Base-by-base conservation (phyloP, 2,888 invertebrate genomes). In the Clusia tigrina region DNA sequence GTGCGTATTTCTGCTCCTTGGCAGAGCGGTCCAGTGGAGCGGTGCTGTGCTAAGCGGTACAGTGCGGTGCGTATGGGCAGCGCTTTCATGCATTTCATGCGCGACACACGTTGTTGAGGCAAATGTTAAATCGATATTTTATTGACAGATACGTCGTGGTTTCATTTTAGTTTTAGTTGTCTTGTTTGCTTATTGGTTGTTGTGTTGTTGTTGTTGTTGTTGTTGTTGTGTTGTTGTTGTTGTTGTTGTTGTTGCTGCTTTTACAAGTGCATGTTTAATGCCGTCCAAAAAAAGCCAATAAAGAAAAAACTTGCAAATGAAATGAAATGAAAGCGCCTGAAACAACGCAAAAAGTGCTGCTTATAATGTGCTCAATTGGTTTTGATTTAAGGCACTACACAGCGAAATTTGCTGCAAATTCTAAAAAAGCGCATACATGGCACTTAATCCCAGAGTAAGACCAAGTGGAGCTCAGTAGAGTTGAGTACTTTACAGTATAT, bases 61-160 rank as follows among this genome's bases (percentile, higher is more conserved):
- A n/a, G n/a, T n/a, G n/a, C n/a, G n/a, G n/a, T n/a, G n/a, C n/a
- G n/a, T n/a, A n/a, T n/a, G n/a, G n/a, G n/a, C n/a, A n/a, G 42
- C n/a, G 42, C 42, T 48, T 48, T 48, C 48, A 48, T 22, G 48
- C 48, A 6, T n/a, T 59, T 24, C 62, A 56, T 60, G 62, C 63
- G 63, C 72, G 71, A 71, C 71, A 70, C n/a, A 9, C 20, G 72
- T 63, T 73, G 73, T 71, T n/a, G 74, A 72, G 74, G 70, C 71
- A 71, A 72, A 71, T 71, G 74, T 71, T 70, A 74, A 73, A 71
- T 74, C 73, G 75, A 74, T 73, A 74, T 71, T 74, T 75, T 73
- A 76, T 76, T 76, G 75, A 74, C 75, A 74, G 76, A 74, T 75
- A 75, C 70, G 74, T 32, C 18, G 52, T 52, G 57, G 42, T 57